phyloP scores from a whole-genome alignment of 2,888 invertebrate genomes.

The Amphipoea lucens region DNA sequence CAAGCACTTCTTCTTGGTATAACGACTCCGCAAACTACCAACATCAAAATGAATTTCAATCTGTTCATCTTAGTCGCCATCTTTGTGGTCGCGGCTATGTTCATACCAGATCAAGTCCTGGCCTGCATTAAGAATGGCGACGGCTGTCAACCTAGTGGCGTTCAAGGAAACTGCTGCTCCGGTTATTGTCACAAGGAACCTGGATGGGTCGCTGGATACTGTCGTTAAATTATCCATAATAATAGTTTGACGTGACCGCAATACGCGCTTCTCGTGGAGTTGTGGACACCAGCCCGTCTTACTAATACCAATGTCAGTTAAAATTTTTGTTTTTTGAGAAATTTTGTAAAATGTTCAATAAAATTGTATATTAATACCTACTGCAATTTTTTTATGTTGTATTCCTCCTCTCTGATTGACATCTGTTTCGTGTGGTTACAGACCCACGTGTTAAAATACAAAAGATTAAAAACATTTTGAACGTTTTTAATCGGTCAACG shows the following conservation, averaged over 20 bases:
- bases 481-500: background rate
- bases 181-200: conserved; percentile 6
- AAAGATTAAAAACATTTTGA: background rate
- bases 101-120: conserved; percentile 5
- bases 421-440: background rate
- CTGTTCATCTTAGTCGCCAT: background rate
- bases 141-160: conserved; percentile 8
- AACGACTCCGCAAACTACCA: background rate
- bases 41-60: conserved; percentile 1
- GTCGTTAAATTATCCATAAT: background rate
- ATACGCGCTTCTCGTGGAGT: background rate
- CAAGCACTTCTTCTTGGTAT: background rate
- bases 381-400: background rate
- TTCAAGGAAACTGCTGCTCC: conserved; percentile 12
- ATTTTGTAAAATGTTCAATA: background rate
- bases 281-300: background rate
- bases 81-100: conserved; percentile 4
- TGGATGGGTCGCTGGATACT: conserved; percentile 2
- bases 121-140: conserved; percentile 2
- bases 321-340: background rate
- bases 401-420: background rate
- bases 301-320: background rate
- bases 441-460: background rate
- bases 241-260: background rate
- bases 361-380: too few species aligned